Evolutionary conservation across 2,888 invertebrate genomes (phyloP).

Genomic region (Oscheius myriophilus): DNA sequence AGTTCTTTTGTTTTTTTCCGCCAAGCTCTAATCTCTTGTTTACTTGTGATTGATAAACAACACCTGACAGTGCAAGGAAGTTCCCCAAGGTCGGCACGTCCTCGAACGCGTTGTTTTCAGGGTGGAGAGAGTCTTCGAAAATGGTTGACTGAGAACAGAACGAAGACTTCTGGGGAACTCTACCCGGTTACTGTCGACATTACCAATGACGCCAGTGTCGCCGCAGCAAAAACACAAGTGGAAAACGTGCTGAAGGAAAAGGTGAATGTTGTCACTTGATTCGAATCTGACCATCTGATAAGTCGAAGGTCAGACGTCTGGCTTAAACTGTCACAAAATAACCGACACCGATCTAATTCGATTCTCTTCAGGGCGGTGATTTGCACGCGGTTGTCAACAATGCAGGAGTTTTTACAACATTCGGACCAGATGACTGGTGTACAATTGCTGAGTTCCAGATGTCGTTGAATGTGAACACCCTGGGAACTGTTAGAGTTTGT

Average conservation of each 20-base stretch:
- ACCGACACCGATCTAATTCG: neutral
- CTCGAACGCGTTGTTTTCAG: slow-evolving; percentile 13
- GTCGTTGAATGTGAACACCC: slow-evolving; percentile 80
- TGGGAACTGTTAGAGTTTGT: slow-evolving; percentile 75
- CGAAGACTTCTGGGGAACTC: slow-evolving; percentile 61
- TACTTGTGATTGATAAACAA: too few relatives aligned
- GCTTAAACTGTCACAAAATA: slow-evolving; percentile 6
- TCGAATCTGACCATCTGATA: slow-evolving; percentile 77
- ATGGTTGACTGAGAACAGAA: slow-evolving; percentile 22
- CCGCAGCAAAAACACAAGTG: slow-evolving; percentile 80
- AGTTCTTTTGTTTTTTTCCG: too few relatives aligned
- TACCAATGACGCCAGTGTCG: slow-evolving; percentile 78
- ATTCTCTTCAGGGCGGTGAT: slow-evolving; percentile 80
- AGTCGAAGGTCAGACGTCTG: neutral
- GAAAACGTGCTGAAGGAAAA: slow-evolving; percentile 43
- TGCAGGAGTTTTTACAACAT: slow-evolving; percentile 84
- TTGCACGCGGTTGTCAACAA: slow-evolving; percentile 91
- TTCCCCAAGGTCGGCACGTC: neutral
- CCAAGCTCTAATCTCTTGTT: too few relatives aligned
- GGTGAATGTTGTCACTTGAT: slow-evolving; percentile 23
- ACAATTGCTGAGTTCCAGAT: slow-evolving; percentile 82
- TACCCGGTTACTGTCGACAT: slow-evolving; percentile 76
- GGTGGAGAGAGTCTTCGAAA: slow-evolving; percentile 40
- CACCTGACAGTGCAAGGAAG: too few relatives aligned
- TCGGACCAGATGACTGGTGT: slow-evolving; percentile 91